Evolutionary conservation across 2,888 invertebrate species (phyloP).

Genomic region (Lithophane semibrunnea): DNA sequence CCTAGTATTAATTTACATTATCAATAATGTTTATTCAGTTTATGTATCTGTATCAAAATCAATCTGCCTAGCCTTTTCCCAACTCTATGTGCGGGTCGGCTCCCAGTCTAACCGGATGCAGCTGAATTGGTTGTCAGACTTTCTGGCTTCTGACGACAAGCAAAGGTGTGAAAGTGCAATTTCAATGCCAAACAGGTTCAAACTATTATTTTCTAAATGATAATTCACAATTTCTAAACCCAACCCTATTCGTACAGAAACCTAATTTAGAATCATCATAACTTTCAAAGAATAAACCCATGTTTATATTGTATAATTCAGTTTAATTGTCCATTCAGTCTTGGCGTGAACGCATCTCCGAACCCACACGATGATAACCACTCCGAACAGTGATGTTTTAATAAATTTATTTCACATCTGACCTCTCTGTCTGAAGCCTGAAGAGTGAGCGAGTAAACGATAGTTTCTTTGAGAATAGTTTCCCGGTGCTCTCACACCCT

Average conservation of each 20-base stretch:
- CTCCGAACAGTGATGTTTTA: constrained; percentile 79
- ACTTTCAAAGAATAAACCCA: constrained; percentile 72
- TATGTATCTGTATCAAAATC: no score
- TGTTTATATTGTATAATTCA: constrained; percentile 83
- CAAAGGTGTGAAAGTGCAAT: no score
- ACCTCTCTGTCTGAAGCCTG: constrained; percentile 69
- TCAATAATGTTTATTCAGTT: no score
- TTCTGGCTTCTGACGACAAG: no score
- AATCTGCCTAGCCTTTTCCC: no score
- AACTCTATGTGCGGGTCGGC: no score
- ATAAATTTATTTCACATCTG: constrained; percentile 76
- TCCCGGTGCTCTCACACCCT: constrained; percentile 71
- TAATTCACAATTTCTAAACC: constrained; percentile 19
- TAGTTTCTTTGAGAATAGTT: constrained; percentile 69
- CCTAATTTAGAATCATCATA: constrained; percentile 66
- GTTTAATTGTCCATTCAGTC: constrained; percentile 81
- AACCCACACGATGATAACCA: constrained; percentile 86
- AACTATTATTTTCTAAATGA: background rate
- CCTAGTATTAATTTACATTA: no score
- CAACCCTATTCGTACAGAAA: constrained; percentile 39
- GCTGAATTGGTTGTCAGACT: no score
- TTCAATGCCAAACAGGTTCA: no score
- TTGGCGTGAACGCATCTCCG: constrained; percentile 75
- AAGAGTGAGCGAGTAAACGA: constrained; percentile 59
- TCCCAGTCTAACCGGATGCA: no score